These are phyloP conservation scores for Sitodiplosis mosellana DNA, from an alignment of 1,140 invertebrate genomes.

Conservation along the genomic window DNA sequence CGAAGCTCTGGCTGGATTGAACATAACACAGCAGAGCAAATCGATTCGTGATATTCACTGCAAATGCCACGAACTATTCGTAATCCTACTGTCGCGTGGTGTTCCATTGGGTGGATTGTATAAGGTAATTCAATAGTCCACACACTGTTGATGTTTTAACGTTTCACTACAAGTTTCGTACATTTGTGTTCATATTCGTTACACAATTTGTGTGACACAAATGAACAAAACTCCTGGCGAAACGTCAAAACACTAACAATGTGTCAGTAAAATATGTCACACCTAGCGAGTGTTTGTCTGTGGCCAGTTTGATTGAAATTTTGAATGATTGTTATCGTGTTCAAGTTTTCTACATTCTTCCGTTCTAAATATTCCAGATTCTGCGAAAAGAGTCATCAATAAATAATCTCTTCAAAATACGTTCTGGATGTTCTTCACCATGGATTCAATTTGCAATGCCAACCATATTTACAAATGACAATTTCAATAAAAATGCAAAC, in stretches of 20 bases:
- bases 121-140: conserved; percentile 49
- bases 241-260: too few relatives aligned
- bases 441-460: conserved; percentile 48
- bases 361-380: too few relatives aligned
- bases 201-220: too few relatives aligned
- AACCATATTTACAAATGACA: conserved; percentile 32
- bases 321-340: too few relatives aligned
- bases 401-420: conserved; percentile 30
- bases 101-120: conserved; percentile 47
- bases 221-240: too few relatives aligned
- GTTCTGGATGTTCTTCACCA: conserved; percentile 30
- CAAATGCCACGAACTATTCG: conserved; percentile 55
- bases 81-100: conserved; percentile 47
- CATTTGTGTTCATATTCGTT: too few relatives aligned
- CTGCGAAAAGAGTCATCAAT: conserved; percentile 35
- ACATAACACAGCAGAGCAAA: conserved; percentile 33
- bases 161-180: too few relatives aligned
- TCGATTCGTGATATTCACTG: conserved; percentile 54
- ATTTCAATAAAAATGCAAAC: conserved; percentile 26
- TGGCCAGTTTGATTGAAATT: too few relatives aligned
- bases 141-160: too few relatives aligned
- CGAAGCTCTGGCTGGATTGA: conserved; percentile 32
- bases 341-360: too few relatives aligned
- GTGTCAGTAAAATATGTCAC: too few relatives aligned
- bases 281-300: too few relatives aligned